Base-by-base conservation (phyloP, 2,113 vertebrate genomes). In the Muntiacus reevesi region DNA sequence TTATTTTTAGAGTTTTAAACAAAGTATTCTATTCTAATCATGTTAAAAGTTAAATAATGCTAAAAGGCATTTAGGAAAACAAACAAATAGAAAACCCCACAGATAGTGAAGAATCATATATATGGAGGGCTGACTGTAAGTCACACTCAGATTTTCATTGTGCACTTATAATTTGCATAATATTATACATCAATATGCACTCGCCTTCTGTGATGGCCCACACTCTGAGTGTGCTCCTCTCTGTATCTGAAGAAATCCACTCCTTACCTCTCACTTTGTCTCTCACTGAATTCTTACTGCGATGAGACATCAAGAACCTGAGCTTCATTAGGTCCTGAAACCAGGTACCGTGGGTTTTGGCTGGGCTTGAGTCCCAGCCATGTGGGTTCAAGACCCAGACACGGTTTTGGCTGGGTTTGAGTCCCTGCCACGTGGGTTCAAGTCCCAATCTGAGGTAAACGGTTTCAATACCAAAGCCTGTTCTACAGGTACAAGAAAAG, bases 21-120 rank as follows among this genome's bases (percentile, higher is more conserved):
- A 85, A 91, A 90, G 47, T 40, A 90, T 78, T 91, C n/a, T 57
- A 93, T 54, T 67, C 27, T 57, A 96, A 94, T 89, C 43, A 93
- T 79, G 64, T 96, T 27, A 64, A 74, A 92, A 86, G 85, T 59
- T 89, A 54, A 89, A 36, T 81, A 81, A 23, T 3, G 52, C 52
- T 55, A 25, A 55, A 55, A 83, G 21, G 52, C 81, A 55, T 83
- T 25, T n/a, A 83, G 52, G 50, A 54, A 83, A 13, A 36, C 19
- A 82, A 30, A 79, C 62, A 50, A n/a, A 52, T n/a, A 50, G n/a
- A 82, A 55, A 36, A 25, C 1, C 43, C 79, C 33, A 21, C 13
- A 83, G 52, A 83, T 55, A 83, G 6, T 23, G 50, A 83, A 83
- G 52, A 83, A 55, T n/a, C 52, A 5, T 52, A 82, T 14, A 7